These are phyloP conservation scores for Semicossyphus pulcher DNA, from an alignment of 2,113 vertebrate species.

Conservation along the genomic window DNA sequence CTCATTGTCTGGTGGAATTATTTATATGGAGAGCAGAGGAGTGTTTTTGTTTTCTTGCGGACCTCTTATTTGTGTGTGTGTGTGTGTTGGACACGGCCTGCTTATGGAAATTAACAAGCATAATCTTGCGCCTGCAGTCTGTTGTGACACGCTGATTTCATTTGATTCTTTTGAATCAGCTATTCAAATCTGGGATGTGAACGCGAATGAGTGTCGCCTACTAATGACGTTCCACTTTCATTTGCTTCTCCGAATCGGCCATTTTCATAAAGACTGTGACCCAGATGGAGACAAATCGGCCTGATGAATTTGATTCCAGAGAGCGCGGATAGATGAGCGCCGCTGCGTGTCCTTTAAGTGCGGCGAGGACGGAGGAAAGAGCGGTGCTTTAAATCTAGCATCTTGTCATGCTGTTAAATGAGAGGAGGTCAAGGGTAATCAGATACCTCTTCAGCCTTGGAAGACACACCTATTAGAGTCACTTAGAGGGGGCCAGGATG, in stretches of 20 bases:
- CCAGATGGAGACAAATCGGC: constrained; percentile 63
- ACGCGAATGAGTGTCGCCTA: constrained; percentile 47
- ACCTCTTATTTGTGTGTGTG: constrained; percentile 1
- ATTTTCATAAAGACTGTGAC: constrained; percentile 63
- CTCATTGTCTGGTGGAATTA: constrained; percentile 34
- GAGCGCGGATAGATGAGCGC: constrained; percentile 25
- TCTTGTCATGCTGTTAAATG: constrained; percentile 28
- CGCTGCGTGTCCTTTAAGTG: constrained; percentile 34
- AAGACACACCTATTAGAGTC: constrained; percentile 46
- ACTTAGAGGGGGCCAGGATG: constrained; percentile 29
- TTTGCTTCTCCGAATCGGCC: constrained; percentile 48
- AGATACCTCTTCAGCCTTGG: constrained; percentile 29
- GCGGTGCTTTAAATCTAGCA: constrained; percentile 26
- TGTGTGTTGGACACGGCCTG: constrained; percentile 13
- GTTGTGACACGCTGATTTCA: constrained; percentile 52
- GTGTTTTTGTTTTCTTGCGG: constrained; percentile 35
- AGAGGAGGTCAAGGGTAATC: constrained; percentile 64
- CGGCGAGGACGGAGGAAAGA: background rate
- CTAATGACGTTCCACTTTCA: constrained; percentile 61
- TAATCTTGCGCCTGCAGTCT: constrained; percentile 52
- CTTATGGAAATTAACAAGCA: constrained; percentile 55
- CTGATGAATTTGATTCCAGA: constrained; percentile 51
- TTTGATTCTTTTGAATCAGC: constrained; percentile 63
- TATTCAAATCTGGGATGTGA: constrained; percentile 55
- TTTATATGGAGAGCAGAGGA: constrained; percentile 23